Evolutionary conservation across 2,113 vertebrate species (phyloP).

Genomic region (Osmerus eperlanus): DNA sequence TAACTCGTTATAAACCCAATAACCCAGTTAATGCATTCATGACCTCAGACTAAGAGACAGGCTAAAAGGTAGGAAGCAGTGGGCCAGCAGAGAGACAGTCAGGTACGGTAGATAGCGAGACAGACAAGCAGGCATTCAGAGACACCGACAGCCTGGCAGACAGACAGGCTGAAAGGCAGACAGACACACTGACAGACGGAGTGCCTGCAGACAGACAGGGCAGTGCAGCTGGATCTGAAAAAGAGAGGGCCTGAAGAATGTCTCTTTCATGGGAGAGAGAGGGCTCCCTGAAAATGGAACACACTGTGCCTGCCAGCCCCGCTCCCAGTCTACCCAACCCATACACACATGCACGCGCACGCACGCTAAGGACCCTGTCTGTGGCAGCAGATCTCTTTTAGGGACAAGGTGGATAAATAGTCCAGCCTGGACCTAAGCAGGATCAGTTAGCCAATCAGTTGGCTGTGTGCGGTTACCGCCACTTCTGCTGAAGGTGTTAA

Average conservation of each 20-base stretch:
- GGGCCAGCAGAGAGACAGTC: too few relatives aligned
- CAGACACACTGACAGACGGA: neutral
- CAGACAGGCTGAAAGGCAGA: neutral
- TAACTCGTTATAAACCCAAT: too few relatives aligned
- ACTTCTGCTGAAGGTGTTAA: too few relatives aligned
- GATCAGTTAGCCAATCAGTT: neutral
- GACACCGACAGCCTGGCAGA: too few relatives aligned
- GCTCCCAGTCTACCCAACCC: constrained; percentile 11
- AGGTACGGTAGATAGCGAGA: too few relatives aligned
- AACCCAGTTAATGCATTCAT: too few relatives aligned
- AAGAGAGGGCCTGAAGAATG: constrained; percentile 21
- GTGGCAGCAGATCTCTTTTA: neutral
- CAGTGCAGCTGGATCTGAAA: constrained; percentile 17
- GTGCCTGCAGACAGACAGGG: neutral
- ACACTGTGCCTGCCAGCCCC: constrained; percentile 31
- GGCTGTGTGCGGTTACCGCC: neutral
- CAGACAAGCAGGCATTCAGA: too few relatives aligned
- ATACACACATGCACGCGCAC: neutral
- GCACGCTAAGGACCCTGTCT: neutral
- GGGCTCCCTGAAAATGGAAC: constrained; percentile 20
- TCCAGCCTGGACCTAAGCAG: neutral
- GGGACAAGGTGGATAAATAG: constrained; percentile 11
- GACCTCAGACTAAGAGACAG: too few relatives aligned
- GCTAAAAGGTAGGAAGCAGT: too few relatives aligned
- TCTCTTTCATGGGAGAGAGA: constrained; percentile 29